These are phyloP conservation scores for Leptodirus hochenwartii DNA, from an alignment of 2,888 invertebrate species.

Conservation along the genomic window DNA sequence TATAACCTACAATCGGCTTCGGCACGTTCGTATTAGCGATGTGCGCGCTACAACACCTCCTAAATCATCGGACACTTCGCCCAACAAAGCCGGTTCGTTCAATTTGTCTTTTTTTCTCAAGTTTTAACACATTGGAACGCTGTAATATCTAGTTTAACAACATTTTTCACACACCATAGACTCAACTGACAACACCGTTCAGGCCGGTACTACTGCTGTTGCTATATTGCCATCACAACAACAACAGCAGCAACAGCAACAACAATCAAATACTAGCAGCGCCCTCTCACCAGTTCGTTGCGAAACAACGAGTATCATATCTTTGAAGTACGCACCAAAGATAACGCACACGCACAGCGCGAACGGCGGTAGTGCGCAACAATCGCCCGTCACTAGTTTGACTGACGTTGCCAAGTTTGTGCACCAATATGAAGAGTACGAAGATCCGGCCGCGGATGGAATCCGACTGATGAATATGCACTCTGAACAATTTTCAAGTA, in stretches of 20 bases:
- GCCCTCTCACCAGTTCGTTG: conserved; percentile 14
- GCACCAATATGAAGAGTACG: conserved; percentile 27
- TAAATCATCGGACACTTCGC: conserved; percentile 8
- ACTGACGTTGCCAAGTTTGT: conserved; percentile 24
- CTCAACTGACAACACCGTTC: no score
- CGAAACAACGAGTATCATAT: conserved; percentile 20
- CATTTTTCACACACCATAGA: no score
- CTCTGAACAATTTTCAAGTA: no score
- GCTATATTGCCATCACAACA: no score
- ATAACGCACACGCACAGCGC: conserved; percentile 20
- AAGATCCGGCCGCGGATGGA: conserved; percentile 25
- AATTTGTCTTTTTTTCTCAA: no score
- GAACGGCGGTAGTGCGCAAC: conserved; percentile 16
- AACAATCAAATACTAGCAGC: not conserved
- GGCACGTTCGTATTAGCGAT: conserved; percentile 11
- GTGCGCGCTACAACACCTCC: conserved; percentile 5
- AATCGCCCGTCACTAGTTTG: no score
- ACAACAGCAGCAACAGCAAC: not conserved
- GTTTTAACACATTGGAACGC: no score
- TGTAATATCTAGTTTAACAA: no score
- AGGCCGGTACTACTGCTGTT: no score
- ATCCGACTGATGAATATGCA: no score
- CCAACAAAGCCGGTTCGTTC: conserved; percentile 9
- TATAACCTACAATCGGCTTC: conserved; percentile 14
- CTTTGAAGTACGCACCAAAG: conserved; percentile 19